Evolutionary conservation across 2,113 vertebrate genomes (phyloP).

Genomic region (Campylomormyrus numenius): DNA sequence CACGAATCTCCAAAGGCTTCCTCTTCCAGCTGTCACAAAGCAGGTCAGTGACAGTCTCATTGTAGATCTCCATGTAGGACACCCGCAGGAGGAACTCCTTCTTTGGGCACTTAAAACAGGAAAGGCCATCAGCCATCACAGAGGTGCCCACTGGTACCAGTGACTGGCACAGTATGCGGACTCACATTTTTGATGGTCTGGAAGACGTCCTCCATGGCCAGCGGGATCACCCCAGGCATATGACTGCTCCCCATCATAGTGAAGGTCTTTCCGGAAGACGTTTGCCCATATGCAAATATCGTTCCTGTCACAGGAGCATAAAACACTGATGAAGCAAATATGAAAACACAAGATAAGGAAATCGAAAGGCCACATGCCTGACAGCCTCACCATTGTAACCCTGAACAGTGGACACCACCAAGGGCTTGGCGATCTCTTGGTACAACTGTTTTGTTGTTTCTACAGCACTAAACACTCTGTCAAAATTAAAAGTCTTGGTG

Average conservation of each 20-base stretch:
- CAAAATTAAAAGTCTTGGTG: slow-evolving; percentile 74
- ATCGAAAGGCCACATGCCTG: neutral
- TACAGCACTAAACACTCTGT: slow-evolving; percentile 75
- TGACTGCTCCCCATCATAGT: slow-evolving; percentile 85
- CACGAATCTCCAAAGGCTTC: slow-evolving; percentile 84
- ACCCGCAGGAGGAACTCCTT: slow-evolving; percentile 91
- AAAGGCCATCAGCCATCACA: neutral
- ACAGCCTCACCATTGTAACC: slow-evolving; percentile 83
- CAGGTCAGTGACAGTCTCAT: slow-evolving; percentile 87
- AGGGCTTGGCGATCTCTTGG: slow-evolving; percentile 76
- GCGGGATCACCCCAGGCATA: slow-evolving; percentile 73
- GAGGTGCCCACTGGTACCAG: neutral
- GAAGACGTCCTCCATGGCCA: slow-evolving; percentile 86
- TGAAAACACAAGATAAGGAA: neutral
- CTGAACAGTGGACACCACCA: slow-evolving; percentile 80
- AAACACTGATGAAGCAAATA: neutral
- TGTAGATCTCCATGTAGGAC: slow-evolving; percentile 98
- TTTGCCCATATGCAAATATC: slow-evolving; percentile 95
- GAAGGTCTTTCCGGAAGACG: slow-evolving; percentile 91
- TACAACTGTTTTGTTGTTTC: slow-evolving; percentile 79
- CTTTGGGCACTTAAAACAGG: slow-evolving; percentile 66
- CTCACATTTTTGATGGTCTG: slow-evolving; percentile 77
- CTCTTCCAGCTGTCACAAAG: slow-evolving; percentile 80
- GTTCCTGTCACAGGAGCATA: slow-evolving; percentile 66
- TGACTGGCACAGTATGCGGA: neutral